Conservation (phyloP, 2,113 vertebrate genomes). For the Corythornis cristatus region DNA sequence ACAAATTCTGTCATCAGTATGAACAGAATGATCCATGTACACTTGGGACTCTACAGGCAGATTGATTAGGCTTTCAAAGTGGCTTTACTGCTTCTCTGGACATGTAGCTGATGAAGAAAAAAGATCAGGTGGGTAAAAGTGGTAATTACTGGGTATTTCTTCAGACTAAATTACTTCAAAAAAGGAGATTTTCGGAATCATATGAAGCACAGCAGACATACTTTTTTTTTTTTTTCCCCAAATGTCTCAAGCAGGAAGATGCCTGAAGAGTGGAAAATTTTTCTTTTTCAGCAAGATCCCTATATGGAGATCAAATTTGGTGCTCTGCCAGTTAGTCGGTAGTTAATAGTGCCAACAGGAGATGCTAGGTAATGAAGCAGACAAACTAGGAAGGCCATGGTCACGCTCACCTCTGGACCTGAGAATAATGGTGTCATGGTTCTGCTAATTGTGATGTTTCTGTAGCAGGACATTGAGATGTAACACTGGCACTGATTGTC, state of each 20-base stretch:
- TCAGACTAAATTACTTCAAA: neutral
- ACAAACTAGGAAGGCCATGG: neutral
- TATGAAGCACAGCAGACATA: neutral
- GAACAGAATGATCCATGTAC: neutral
- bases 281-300: neutral
- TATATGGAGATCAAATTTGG: neutral
- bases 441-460: neutral
- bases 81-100: neutral
- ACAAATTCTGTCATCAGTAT: neutral
- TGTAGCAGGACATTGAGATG: neutral
- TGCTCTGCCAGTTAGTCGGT: neutral
- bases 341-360: neutral
- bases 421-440: neutral
- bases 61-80: neutral
- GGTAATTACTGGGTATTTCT: neutral
- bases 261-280: neutral
- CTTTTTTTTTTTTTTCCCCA: neutral
- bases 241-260: neutral
- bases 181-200: neutral
- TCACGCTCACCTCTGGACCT: neutral
- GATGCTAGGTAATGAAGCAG: neutral
- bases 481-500: neutral
- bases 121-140: neutral
- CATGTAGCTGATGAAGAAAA: neutral
- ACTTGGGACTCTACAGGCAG: neutral